Conservation (phyloP, 2,113 vertebrate species). For the Ranitomeya variabilis region DNA sequence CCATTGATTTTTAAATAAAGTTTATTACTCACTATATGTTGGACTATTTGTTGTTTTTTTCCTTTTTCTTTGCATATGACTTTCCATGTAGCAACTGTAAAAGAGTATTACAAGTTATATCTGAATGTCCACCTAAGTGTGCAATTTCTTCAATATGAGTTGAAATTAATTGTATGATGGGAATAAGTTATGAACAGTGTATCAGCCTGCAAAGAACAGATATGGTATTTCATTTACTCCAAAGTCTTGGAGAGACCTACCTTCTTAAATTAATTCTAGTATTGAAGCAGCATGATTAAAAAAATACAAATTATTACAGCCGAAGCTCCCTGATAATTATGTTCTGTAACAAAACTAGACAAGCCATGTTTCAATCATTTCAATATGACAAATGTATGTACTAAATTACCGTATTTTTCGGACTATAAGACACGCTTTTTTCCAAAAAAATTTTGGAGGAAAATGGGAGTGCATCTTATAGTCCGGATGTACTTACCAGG, state of each 20-base stretch:
- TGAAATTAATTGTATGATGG: constrained; percentile 47
- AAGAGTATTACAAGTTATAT: constrained; percentile 33
- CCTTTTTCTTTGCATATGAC: neutral
- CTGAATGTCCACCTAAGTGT: neutral
- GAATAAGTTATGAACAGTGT: constrained; percentile 35
- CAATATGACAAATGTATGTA: constrained; percentile 9
- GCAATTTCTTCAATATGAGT: constrained; percentile 5
- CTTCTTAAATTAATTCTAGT: constrained; percentile 43
- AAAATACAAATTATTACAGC: constrained; percentile 41
- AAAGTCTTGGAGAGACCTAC: constrained; percentile 28
- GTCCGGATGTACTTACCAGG: no score
- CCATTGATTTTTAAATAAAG: no score
- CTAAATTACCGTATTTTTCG: no score
- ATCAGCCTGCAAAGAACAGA: constrained; percentile 45
- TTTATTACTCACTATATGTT: no score
- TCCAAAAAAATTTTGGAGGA: no score
- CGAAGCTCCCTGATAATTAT: constrained; percentile 6
- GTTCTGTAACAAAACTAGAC: constrained; percentile 19
- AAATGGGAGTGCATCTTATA: no score
- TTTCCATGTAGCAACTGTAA: neutral
- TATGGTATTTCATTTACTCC: constrained; percentile 46
- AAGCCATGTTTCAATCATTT: constrained; percentile 16
- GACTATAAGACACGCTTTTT: no score
- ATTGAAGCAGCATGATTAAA: constrained; percentile 51
- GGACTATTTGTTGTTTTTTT: no score